A percentile compares a stretch with the other conserved stretches of the same genome.
Evolutionary conservation across 2,888 invertebrate species (phyloP).

Genomic region (Rhamphomyia laevipes): DNA sequence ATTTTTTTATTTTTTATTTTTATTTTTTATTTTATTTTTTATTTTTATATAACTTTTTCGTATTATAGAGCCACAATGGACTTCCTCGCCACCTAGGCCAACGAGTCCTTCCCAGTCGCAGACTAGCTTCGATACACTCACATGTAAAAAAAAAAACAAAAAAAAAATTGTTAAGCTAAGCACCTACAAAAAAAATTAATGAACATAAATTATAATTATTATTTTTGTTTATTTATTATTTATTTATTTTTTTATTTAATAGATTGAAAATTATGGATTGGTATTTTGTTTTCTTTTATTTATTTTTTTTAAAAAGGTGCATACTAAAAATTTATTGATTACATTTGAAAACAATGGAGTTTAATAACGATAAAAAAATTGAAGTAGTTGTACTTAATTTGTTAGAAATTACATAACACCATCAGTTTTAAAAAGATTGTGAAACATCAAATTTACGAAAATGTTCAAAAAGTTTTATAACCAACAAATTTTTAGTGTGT

Average conservation of each 20-base stretch:
- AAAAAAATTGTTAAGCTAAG: slow-evolving; percentile 6
- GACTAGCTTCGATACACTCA: slow-evolving; percentile 42
- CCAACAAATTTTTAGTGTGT: no score
- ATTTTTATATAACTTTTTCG: slow-evolving; percentile 29
- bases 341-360: no score
- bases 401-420: no score
- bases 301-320: not conserved
- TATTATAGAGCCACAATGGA: slow-evolving; percentile 42
- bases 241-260: slow-evolving; percentile 6
- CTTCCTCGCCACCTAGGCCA: slow-evolving; percentile 41
- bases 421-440: no score
- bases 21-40: slow-evolving; percentile 21
- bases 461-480: no score
- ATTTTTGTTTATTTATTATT: no score
- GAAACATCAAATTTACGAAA: no score
- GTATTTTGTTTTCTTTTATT: not conserved
- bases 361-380: no score
- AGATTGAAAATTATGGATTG: slow-evolving; percentile 11
- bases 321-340: no score
- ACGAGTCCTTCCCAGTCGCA: slow-evolving; percentile 41
- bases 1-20: slow-evolving; percentile 13
- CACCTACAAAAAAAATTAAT: not conserved
- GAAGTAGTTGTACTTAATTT: no score
- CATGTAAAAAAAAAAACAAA: slow-evolving; percentile 37
- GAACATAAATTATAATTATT: not conserved